Evolutionary conservation across 2,797 vertebrate species (phyloP).

Genomic region (Diplodus puntazzo): DNA sequence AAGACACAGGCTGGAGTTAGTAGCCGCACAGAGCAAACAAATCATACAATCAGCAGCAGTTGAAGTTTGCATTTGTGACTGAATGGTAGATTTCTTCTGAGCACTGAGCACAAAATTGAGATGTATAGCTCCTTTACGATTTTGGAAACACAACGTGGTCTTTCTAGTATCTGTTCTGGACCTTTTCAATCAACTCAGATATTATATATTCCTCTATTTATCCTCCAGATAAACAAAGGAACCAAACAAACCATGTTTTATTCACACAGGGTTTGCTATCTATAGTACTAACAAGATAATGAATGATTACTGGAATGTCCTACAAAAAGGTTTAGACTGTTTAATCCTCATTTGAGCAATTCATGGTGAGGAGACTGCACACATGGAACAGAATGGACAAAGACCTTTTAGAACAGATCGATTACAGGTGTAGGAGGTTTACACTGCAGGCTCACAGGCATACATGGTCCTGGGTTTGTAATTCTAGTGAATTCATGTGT

Average conservation of each 20-base stretch:
- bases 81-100: neutral
- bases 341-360: neutral
- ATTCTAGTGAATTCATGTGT: neutral
- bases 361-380: neutral
- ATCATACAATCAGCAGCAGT: neutral
- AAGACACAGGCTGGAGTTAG: too few relatives aligned
- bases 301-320: neutral
- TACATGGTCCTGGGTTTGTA: neutral
- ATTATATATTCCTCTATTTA: neutral
- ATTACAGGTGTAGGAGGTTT: neutral
- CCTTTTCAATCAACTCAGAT: neutral
- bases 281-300: slow-evolving; percentile 4
- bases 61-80: neutral
- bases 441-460: neutral
- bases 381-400: neutral
- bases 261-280: neutral
- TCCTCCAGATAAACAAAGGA: neutral
- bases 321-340: neutral
- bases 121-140: neutral
- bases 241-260: neutral
- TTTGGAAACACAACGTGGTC: neutral
- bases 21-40: neutral
- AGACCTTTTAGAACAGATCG: neutral
- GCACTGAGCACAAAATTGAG: neutral
- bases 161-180: neutral